Evolutionary conservation across 2,113 vertebrate species (phyloP).

Genomic region (Cephalopterus ornatus): DNA sequence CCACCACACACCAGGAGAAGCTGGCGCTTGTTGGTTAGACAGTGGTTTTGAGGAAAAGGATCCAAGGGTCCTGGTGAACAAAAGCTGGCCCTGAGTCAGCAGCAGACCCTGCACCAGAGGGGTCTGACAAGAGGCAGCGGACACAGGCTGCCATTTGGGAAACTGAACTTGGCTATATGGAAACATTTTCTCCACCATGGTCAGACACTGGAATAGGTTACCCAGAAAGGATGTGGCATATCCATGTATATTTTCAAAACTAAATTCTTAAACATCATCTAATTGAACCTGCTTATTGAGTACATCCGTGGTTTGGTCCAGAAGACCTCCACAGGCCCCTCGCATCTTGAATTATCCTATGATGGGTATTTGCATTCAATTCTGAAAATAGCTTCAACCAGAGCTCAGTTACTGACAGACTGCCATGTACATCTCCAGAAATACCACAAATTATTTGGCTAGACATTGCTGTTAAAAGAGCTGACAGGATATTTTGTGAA

Average conservation of each 20-base stretch:
- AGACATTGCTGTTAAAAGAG: not conserved
- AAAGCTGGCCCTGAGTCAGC: fast-evolving
- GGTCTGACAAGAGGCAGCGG: not conserved
- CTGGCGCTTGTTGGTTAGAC: not conserved
- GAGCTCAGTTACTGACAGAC: not conserved
- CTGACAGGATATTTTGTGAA: not conserved
- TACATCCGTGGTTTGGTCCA: not conserved
- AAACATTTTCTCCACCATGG: not conserved
- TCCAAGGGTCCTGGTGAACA: not conserved
- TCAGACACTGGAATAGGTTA: not conserved
- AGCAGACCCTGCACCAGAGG: not conserved
- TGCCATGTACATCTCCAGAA: not conserved
- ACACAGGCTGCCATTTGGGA: not conserved
- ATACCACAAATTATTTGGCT: not conserved
- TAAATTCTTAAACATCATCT: not conserved
- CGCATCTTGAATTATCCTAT: not conserved
- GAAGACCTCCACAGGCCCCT: not conserved
- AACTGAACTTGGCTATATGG: fast-evolving
- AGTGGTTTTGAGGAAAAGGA: not conserved
- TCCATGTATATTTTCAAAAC: not conserved
- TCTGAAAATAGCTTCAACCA: not conserved
- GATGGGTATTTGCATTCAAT: not conserved
- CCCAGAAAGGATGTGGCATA: not conserved
- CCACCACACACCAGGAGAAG: not conserved
- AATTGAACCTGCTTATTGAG: not conserved